These are phyloP conservation scores for Pomacea canaliculata DNA, from an alignment of 2,888 invertebrate species.

Conservation along the genomic window DNA sequence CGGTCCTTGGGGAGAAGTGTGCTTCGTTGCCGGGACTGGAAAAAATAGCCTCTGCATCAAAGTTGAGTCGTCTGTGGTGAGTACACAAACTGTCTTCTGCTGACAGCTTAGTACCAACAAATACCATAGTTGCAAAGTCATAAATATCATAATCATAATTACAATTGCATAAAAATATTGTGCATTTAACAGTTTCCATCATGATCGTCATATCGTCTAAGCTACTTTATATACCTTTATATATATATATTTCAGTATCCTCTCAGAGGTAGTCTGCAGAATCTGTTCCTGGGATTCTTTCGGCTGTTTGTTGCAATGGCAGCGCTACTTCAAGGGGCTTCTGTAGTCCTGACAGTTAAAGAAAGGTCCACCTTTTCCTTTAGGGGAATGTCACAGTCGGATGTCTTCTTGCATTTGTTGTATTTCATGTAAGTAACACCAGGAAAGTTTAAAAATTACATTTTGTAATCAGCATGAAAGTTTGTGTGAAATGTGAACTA, in stretches of 20 bases:
- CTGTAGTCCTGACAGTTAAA: neutral
- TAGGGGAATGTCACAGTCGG: neutral
- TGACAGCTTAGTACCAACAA: too few relatives aligned
- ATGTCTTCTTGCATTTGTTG: neutral
- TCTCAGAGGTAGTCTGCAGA: neutral
- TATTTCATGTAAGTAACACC: neutral
- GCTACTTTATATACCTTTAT: neutral
- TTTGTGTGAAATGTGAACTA: too few relatives aligned
- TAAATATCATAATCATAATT: too few relatives aligned
- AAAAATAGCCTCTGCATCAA: neutral
- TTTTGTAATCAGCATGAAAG: too few relatives aligned
- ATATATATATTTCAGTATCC: neutral
- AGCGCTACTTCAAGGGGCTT: neutral
- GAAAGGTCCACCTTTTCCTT: too few relatives aligned
- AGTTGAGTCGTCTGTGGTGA: too few relatives aligned
- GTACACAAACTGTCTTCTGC: too few relatives aligned
- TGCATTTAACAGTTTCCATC: too few relatives aligned
- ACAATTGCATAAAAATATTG: too few relatives aligned
- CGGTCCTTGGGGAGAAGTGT: neutral
- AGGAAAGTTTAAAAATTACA: too few relatives aligned
- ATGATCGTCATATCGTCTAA: neutral
- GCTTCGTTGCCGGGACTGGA: slow-evolving; percentile 1
- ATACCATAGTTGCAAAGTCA: too few relatives aligned
- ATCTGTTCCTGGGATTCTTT: slow-evolving; percentile 6
- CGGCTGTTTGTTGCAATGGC: slow-evolving; percentile 5